phyloP scores from a whole-genome alignment of 2,797 vertebrate species.

The Leuciscus waleckii region DNA sequence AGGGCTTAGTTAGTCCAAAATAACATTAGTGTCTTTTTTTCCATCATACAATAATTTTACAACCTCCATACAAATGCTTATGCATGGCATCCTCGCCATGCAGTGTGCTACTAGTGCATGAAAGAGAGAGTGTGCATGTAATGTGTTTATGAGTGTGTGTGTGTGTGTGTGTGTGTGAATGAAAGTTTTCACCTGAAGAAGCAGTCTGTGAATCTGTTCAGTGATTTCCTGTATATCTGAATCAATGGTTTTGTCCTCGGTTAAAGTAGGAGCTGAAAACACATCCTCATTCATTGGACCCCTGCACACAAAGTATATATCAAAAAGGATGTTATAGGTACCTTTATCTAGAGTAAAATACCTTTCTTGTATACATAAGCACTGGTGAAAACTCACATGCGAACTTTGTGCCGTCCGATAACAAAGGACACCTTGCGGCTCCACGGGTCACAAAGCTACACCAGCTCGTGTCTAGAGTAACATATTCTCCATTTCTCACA shows the following conservation, averaged over 20 bases:
- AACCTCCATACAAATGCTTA: not conserved
- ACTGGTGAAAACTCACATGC: constrained; percentile 84
- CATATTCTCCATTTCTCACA: constrained; percentile 89
- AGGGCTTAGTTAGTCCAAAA: not conserved
- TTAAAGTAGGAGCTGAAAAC: constrained; percentile 76
- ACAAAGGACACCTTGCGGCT: constrained; percentile 94
- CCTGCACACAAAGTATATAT: constrained; percentile 70
- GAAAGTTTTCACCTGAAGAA: constrained; percentile 85
- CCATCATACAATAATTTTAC: not conserved
- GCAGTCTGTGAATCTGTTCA: constrained; percentile 90
- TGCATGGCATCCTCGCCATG: not conserved
- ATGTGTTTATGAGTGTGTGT: not conserved
- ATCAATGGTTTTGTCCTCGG: constrained; percentile 80
- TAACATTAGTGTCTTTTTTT: not conserved
- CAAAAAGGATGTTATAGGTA: constrained; percentile 36
- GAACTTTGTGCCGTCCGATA: constrained; percentile 95
- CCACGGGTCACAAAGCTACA: constrained; percentile 96
- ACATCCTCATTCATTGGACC: constrained; percentile 94
- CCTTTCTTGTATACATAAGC: not conserved
- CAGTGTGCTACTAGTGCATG: not conserved
- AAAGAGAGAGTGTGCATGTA: not conserved
- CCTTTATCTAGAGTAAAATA: not conserved
- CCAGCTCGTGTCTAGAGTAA: constrained; percentile 96
- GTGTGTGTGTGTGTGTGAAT: constrained; percentile 13
- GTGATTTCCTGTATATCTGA: constrained; percentile 88